phyloP scores from a whole-genome alignment of 2,888 invertebrate genomes.

The Dermolepida albohirtum region DNA sequence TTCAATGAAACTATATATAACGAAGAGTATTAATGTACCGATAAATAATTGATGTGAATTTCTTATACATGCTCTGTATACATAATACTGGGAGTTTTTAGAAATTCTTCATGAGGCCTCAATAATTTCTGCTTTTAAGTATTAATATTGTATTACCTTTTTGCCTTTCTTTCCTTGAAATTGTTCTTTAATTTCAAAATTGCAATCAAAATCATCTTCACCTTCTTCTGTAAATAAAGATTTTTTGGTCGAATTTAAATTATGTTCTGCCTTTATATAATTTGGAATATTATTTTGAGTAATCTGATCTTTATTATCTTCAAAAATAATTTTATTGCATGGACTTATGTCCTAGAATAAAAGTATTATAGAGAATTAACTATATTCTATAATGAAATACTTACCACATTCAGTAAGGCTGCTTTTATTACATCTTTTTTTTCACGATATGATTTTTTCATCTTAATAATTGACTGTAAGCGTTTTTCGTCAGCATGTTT shows the following conservation, averaged over 20 bases:
- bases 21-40: too few species aligned
- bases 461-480: constrained; percentile 74
- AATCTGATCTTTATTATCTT: constrained; percentile 55
- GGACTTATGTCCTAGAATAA: constrained; percentile 66
- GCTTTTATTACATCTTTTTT: constrained; percentile 75
- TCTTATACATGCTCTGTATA: too few species aligned
- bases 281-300: constrained; percentile 45
- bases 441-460: constrained; percentile 73
- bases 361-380: constrained; percentile 36
- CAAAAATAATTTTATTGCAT: constrained; percentile 75
- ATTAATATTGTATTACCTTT: constrained; percentile 65
- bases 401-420: constrained; percentile 73
- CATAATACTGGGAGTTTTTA: too few species aligned
- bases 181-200: constrained; percentile 75
- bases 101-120: too few species aligned
- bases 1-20: too few species aligned
- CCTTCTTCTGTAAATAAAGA: constrained; percentile 66
- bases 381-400: constrained; percentile 27
- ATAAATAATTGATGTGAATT: too few species aligned
- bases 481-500: constrained; percentile 71
- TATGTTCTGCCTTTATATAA: constrained; percentile 43
- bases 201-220: constrained; percentile 68
- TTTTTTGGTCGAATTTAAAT: constrained; percentile 53
- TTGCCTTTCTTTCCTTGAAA: constrained; percentile 75
- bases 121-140: too few species aligned